These are phyloP conservation scores for Rhea pennata DNA, from an alignment of 2,113 vertebrate species.

Conservation along the genomic window DNA sequence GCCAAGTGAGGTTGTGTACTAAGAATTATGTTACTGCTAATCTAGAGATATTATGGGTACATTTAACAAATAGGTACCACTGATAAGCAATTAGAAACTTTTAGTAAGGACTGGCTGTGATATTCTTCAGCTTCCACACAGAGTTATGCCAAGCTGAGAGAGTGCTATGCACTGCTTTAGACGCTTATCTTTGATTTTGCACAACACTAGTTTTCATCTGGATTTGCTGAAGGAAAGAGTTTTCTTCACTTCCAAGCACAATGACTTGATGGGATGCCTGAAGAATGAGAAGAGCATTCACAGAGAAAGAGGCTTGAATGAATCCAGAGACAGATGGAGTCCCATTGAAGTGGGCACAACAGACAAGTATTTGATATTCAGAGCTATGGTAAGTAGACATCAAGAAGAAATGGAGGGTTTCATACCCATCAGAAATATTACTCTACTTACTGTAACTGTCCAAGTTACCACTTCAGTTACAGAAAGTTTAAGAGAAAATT, in stretches of 20 bases:
- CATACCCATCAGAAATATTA: conserved; percentile 52
- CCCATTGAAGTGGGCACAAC: conserved; percentile 25
- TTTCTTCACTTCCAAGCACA: not conserved
- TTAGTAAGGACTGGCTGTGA: accelerated
- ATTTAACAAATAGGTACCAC: accelerated
- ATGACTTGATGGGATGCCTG: not conserved
- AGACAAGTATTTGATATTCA: conserved; percentile 55
- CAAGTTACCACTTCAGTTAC: not conserved
- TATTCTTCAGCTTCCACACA: not conserved
- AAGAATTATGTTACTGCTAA: not conserved
- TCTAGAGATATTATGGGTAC: not conserved
- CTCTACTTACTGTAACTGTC: conserved; percentile 46
- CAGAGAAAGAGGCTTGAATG: not conserved
- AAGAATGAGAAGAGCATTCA: not conserved
- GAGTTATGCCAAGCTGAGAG: accelerated
- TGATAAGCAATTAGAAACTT: not conserved
- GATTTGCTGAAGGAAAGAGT: not conserved
- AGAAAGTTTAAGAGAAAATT: conserved; percentile 40
- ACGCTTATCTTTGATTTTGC: not conserved
- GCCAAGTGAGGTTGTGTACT: not conserved
- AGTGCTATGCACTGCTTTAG: not conserved
- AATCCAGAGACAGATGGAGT: conserved; percentile 52
- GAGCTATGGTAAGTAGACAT: conserved; percentile 4
- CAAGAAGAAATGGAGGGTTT: conserved; percentile 32
- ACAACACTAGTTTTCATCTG: not conserved